Evolutionary conservation across 2,888 invertebrate species (phyloP).

Genomic region (Acleris literana): DNA sequence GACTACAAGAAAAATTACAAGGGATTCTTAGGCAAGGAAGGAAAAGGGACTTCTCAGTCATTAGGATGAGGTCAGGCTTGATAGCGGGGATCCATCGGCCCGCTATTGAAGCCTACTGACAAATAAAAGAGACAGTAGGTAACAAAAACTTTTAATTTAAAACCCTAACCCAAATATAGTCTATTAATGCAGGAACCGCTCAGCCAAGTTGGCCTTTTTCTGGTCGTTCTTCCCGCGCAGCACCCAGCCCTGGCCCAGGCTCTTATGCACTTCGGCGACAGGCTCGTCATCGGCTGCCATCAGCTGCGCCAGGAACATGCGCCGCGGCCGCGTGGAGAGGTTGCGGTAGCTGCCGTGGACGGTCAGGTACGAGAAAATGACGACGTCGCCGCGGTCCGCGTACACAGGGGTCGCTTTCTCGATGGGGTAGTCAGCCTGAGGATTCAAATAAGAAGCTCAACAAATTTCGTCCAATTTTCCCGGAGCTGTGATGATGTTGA

Average conservation of each 20-base stretch:
- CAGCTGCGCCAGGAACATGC: slow-evolving; percentile 75
- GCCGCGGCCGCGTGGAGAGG: slow-evolving; percentile 57
- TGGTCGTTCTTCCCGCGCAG: slow-evolving; percentile 66
- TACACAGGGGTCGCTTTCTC: slow-evolving; percentile 63
- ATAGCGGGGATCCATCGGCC: no score
- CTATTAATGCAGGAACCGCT: slow-evolving; percentile 40
- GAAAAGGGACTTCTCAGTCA: no score
- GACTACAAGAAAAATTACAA: no score
- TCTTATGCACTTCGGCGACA: slow-evolving; percentile 58
- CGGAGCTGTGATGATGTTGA: no score
- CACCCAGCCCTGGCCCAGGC: slow-evolving; percentile 73
- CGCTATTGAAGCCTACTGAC: no score
- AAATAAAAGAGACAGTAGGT: neutral
- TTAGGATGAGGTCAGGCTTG: no score
- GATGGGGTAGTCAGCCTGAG: slow-evolving; percentile 53
- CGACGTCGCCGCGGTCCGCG: slow-evolving; percentile 71
- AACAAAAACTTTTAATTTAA: slow-evolving; percentile 6
- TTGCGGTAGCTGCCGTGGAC: slow-evolving; percentile 77
- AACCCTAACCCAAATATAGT: slow-evolving; percentile 3
- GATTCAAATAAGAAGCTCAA: neutral
- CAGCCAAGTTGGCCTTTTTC: slow-evolving; percentile 59
- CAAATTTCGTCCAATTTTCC: no score
- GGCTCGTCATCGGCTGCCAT: slow-evolving; percentile 76
- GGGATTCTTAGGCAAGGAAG: no score
- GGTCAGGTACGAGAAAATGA: slow-evolving; percentile 75